A percentile compares a stretch with the other conserved stretches of the same genome.
Conservation (phyloP, 2,888 invertebrate species). For the Halictus quadricinctus region DNA sequence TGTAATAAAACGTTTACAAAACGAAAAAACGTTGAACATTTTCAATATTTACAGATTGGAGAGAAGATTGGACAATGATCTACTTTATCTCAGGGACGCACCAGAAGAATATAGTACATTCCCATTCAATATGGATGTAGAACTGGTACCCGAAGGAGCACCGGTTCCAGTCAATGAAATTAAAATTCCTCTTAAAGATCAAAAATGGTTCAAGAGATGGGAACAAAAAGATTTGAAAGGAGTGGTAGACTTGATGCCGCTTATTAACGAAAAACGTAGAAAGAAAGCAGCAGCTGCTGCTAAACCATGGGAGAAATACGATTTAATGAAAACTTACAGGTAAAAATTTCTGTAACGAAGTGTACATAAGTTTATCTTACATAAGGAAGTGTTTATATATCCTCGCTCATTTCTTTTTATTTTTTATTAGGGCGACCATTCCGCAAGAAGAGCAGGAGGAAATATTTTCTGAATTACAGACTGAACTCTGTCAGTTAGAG, state of each 20-base stretch:
- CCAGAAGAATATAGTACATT: constrained; percentile 96
- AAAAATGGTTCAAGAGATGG: constrained; percentile 97
- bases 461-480: constrained; percentile 93
- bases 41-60: constrained; percentile 86
- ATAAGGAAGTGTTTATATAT: neutral
- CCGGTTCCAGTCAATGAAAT: constrained; percentile 91
- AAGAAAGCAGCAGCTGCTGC: constrained; percentile 84
- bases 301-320: constrained; percentile 94
- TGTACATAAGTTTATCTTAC: constrained; percentile 22
- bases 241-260: constrained; percentile 84
- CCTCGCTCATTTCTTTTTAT: constrained; percentile 5
- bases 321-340: constrained; percentile 97
- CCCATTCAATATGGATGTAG: constrained; percentile 94
- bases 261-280: constrained; percentile 83
- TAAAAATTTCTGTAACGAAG: constrained; percentile 74
- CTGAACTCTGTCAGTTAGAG: constrained; percentile 89
- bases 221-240: constrained; percentile 91
- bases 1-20: neutral
- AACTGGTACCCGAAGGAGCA: constrained; percentile 89
- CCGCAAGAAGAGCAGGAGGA: constrained; percentile 94
- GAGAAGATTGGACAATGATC: constrained; percentile 94
- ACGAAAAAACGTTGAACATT: neutral
- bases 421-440: constrained; percentile 86
- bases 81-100: constrained; percentile 95
- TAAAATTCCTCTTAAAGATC: constrained; percentile 88